These are phyloP conservation scores for Hyaena hyaena DNA, from an alignment of 2,113 vertebrate species.

Conservation along the genomic window DNA sequence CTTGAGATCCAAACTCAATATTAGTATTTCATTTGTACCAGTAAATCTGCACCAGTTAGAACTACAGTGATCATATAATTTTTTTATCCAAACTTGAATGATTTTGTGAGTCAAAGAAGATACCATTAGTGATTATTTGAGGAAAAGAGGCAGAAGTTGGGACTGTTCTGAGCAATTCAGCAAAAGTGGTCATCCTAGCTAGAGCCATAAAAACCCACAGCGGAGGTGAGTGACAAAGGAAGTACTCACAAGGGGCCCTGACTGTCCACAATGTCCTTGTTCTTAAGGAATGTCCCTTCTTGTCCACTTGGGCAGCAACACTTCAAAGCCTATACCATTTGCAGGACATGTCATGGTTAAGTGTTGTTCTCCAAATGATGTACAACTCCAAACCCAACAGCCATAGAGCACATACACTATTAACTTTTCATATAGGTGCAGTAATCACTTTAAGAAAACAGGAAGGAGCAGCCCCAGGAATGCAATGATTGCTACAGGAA, in stretches of 20 bases:
- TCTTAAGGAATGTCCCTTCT: background rate
- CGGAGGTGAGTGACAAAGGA: background rate
- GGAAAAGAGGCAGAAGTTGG: background rate
- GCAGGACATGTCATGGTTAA: background rate
- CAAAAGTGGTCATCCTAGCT: background rate
- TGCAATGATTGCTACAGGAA: constrained; percentile 74
- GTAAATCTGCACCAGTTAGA: background rate
- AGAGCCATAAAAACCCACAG: background rate
- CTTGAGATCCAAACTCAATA: background rate
- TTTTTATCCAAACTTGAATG: constrained; percentile 3
- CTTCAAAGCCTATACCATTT: background rate
- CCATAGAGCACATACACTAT: background rate
- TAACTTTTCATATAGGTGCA: constrained; percentile 44
- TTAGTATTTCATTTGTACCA: background rate
- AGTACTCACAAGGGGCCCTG: background rate
- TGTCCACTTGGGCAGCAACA: background rate
- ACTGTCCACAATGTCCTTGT: background rate
- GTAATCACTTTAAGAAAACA: constrained; percentile 60
- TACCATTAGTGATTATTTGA: background rate
- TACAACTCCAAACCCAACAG: background rate
- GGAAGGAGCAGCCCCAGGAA: constrained; percentile 64
- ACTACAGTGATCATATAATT: background rate
- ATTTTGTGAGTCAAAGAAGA: background rate
- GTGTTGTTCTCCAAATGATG: background rate
- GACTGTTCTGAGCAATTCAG: background rate